Base-by-base conservation (phyloP, 64 coral and sea anemone genomes). In the Dendronephthya gigantea region DNA sequence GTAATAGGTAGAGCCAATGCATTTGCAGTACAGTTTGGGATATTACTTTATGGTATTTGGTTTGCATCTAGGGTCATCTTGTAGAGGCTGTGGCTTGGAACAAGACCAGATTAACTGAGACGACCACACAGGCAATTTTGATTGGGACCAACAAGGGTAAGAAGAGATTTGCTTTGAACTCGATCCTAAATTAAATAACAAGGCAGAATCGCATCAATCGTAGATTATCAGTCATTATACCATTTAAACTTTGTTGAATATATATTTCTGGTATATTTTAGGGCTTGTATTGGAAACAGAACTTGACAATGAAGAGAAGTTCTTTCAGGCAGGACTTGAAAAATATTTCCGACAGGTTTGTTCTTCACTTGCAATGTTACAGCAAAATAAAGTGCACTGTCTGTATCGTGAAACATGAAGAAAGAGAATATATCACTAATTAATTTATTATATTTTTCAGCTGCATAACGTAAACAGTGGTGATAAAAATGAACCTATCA, bases 11-110 rank as follows among this genome's bases (percentile, higher is more conserved):
- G n/a, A n/a, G n/a, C n/a, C n/a, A n/a, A n/a, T n/a, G n/a, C n/a
- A n/a, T n/a, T n/a, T n/a, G n/a, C n/a, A n/a, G n/a, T n/a, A n/a
- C n/a, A n/a, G n/a, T n/a, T n/a, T n/a, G n/a, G n/a, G n/a, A n/a
- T n/a, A n/a, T n/a, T n/a, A n/a, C n/a, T n/a, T n/a, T n/a, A n/a
- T n/a, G n/a, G n/a, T n/a, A n/a, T n/a, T n/a, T n/a, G n/a, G 40
- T 82, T 32, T 85, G 9, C 11, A 59, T 50, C 28, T 69, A 93
- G 84, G 94, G 94, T 31, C 94, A 93, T 40, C 56, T 97, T n/a
- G 90, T 97, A 27, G 91, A 91, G 86, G 92, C 94, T 29, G 89
- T 97, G 74, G 94, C 91, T 15, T 97, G 94, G 94, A 97, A 97
- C 85, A 97, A 97, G 48, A 85, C 94, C 27, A 91, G 85, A 89